Percentiles rank a stretch among this genome's conserved stretches.
Conservation (phyloP, 2,797 vertebrate genomes). For the Lophotriccus pileatus region DNA sequence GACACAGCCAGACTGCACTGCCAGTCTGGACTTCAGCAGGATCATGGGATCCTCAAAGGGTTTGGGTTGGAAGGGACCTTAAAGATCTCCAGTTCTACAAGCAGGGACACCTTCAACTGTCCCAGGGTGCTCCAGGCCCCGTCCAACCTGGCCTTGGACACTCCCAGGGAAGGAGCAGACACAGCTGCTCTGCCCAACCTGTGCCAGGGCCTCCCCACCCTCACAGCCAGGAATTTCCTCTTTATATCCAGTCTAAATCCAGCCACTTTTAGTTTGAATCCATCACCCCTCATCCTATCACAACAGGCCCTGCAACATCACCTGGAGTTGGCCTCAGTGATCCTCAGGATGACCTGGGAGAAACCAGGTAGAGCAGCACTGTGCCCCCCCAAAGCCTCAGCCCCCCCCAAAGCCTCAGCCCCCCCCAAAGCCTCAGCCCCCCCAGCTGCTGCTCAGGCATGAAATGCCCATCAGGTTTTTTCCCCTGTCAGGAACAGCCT, state of each 20-base stretch:
- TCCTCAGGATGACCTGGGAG: not conserved
- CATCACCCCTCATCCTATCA: not conserved
- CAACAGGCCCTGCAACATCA: not conserved
- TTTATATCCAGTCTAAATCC: not conserved
- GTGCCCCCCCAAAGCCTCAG: accelerated
- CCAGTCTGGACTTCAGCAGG: accelerated
- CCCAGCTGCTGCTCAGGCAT: accelerated
- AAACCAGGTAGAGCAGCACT: not conserved
- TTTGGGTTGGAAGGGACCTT: not conserved
- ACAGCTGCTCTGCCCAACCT: not conserved
- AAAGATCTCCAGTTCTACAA: not conserved
- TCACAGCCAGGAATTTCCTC: no score
- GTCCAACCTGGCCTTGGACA: not conserved
- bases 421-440: not conserved
- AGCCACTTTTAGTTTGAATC: not conserved
- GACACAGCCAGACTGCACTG: not conserved
- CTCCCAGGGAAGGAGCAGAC: not conserved
- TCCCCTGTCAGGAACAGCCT: not conserved
- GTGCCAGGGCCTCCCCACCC: not conserved
- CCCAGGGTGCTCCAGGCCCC: not conserved
- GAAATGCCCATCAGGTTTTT: not conserved
- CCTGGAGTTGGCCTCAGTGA: not conserved
- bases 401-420: no score
- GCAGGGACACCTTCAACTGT: not conserved
- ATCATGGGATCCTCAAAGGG: accelerated